Base-by-base conservation (phyloP, 2,113 vertebrate species). In the Chascanopsetta lugubris region DNA sequence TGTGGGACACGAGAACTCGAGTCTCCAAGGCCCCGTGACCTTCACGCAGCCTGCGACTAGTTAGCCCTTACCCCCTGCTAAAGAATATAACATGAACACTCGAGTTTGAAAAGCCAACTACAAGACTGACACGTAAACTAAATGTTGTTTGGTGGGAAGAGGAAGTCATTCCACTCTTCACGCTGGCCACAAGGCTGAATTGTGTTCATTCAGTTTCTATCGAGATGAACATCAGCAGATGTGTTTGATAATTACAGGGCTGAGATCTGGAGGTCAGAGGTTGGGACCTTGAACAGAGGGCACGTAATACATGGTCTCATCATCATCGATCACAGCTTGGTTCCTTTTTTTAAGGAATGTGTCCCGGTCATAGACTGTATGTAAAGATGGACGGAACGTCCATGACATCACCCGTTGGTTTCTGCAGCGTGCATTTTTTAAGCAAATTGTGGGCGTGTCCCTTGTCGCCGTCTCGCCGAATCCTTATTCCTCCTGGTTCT, bases 11-110 rank as follows among this genome's bases (percentile, higher is more conserved):
- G 21, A 53, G 50, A 48, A 13, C 25, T 49, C 9, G 57, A 53
- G 25, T 34, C 43, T 73, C 13, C 21, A 2, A 18, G 72, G 38
- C 43, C 13, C 60, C 65, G 27, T 17, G 17, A 5, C 49, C 51
- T 61, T 48, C 36, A 77, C 70, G 66, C 60, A 72, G 57, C 47
- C 42, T 54, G 49, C 12, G 67, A 22, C 25, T 13, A 21, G n/a
- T 46, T 34, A 40, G 57, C 71, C n/a, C 72, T 83, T 77, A 58
- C 51, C 45, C 59, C 62, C 48, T 12, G 30, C 26, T 56, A 13
- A 55, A 67, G 25, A 38, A 49, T 27, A 27, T 50, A 36, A 46
- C 1, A 1, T 21, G 40, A 51, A 61, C 48, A 42, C 18, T 29
- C 22, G 57, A 15, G 57, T 75, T 49, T 21, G 1, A 8, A 22